phyloP scores from a whole-genome alignment of 1,140 invertebrate species.

The Oryctes rhinoceros region DNA sequence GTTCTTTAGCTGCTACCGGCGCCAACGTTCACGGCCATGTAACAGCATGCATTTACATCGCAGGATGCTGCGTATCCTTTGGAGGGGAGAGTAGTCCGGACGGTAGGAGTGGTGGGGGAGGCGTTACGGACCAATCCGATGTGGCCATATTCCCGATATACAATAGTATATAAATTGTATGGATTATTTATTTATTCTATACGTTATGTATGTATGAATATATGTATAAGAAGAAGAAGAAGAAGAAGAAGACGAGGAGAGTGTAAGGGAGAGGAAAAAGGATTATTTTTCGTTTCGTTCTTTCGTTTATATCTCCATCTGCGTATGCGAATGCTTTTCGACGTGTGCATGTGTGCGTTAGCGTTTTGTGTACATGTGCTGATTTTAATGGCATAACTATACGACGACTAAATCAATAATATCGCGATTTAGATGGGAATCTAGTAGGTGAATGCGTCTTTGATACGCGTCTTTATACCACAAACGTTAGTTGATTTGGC shows the following conservation, averaged over 20 bases:
- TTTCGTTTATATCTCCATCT: constrained; percentile 44
- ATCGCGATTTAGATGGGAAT: constrained; percentile 50
- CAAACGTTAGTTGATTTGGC: not conserved
- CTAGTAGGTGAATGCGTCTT: constrained; percentile 1
- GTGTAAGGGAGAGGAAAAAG: constrained; percentile 50
- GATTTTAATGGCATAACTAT: constrained; percentile 50
- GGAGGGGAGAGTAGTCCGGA: constrained; percentile 56
- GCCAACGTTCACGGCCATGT: constrained; percentile 56
- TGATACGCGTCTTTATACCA: not conserved
- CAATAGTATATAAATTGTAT: constrained; percentile 63
- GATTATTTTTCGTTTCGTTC: constrained; percentile 54
- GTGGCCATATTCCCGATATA: constrained; percentile 54
- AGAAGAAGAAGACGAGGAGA: not conserved
- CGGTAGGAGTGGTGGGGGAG: constrained; percentile 53
- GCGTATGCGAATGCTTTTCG: not conserved
- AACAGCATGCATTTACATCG: constrained; percentile 57
- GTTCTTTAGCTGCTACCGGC: constrained; percentile 49
- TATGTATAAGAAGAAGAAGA: constrained; percentile 56
- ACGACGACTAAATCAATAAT: constrained; percentile 51
- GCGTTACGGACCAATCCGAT: constrained; percentile 19
- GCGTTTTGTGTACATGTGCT: constrained; percentile 36
- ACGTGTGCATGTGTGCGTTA: constrained; percentile 16
- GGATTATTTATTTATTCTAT: constrained; percentile 63
- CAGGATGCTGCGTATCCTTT: constrained; percentile 52
- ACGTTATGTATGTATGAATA: constrained; percentile 62